Conservation (phyloP, 2,797 vertebrate species). For the Pangasius mekongensis region DNA sequence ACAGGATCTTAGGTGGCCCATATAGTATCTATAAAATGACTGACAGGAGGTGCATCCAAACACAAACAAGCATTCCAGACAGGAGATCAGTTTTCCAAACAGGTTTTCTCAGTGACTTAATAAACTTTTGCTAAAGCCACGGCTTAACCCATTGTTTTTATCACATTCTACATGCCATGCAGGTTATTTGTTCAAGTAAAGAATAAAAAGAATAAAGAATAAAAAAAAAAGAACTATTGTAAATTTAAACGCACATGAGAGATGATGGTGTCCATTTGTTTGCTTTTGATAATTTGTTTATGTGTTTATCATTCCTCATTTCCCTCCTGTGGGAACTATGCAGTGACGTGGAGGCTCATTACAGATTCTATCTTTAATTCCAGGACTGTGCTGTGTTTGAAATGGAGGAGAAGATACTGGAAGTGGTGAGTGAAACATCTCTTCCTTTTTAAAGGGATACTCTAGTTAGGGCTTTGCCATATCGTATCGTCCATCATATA, state of each 20-base stretch:
- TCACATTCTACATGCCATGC: neutral
- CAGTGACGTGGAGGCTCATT: neutral
- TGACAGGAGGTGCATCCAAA: neutral
- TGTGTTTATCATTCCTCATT: neutral
- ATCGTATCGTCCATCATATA: too few relatives aligned
- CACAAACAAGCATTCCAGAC: neutral
- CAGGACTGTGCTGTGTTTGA: slow-evolving; percentile 90
- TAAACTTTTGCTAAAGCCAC: neutral
- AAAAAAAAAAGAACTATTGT: neutral
- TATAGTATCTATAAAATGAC: neutral
- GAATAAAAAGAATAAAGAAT: neutral
- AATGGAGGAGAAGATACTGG: slow-evolving; percentile 94
- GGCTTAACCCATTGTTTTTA: neutral
- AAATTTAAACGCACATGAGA: neutral
- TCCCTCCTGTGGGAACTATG: neutral
- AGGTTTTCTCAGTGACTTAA: neutral
- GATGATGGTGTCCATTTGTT: neutral
- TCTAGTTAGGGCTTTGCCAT: too few relatives aligned
- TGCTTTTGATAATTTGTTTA: neutral
- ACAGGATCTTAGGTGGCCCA: neutral
- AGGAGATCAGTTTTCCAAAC: neutral
- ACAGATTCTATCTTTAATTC: slow-evolving; percentile 64
- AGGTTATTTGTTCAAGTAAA: neutral
- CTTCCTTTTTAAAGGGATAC: neutral
- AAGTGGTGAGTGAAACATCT: slow-evolving; percentile 84